Evolutionary conservation across 2,888 invertebrate species (phyloP).

Genomic region (Pollenia labialis): DNA sequence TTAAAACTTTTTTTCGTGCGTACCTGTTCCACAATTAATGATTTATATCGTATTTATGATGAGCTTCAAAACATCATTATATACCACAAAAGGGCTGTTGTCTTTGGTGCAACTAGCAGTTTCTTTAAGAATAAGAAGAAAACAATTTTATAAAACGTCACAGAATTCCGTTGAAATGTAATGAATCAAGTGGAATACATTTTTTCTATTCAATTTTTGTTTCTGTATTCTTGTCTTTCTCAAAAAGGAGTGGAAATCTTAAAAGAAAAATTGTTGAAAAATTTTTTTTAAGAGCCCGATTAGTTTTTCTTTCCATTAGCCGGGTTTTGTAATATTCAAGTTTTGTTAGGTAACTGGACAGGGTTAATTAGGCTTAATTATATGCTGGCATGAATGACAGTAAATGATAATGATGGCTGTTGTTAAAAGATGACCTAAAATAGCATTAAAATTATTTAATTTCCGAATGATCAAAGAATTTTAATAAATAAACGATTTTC

Average conservation of each 20-base stretch:
- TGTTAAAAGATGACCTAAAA: slow-evolving; percentile 4
- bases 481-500: no score
- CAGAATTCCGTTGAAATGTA: slow-evolving; percentile 69
- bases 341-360: slow-evolving; percentile 49
- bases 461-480: no score
- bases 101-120: slow-evolving; percentile 57
- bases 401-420: slow-evolving; percentile 39
- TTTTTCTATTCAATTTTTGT: background rate
- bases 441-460: background rate
- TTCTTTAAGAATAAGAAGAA: background rate
- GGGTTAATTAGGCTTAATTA: slow-evolving; percentile 62
- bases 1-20: slow-evolving; percentile 25
- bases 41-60: slow-evolving; percentile 72
- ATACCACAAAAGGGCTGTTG: slow-evolving; percentile 73
- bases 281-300: background rate
- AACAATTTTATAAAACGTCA: slow-evolving; percentile 44
- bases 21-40: slow-evolving; percentile 64
- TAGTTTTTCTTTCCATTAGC: background rate
- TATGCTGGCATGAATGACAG: slow-evolving; percentile 56
- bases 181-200: slow-evolving; percentile 69
- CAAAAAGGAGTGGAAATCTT: slow-evolving; percentile 64
- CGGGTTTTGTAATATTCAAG: background rate
- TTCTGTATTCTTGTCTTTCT: background rate
- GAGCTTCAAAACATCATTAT: slow-evolving; percentile 62
- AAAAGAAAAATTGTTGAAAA: slow-evolving; percentile 45